Base-by-base conservation (phyloP, 2,888 invertebrate species). In the Urechis unicinctus region DNA sequence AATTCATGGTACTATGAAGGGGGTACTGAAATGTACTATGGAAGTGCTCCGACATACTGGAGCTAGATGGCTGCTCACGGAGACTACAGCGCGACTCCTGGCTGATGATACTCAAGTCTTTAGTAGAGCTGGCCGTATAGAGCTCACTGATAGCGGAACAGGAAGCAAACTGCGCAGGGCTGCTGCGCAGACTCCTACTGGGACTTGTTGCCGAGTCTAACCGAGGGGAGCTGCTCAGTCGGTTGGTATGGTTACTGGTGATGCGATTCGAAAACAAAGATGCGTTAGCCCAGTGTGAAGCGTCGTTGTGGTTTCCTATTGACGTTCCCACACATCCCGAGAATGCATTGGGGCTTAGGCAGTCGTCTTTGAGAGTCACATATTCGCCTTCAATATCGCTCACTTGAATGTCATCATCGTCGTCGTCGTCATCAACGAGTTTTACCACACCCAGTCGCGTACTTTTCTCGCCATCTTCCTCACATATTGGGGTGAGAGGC, bases 1-100 rank as follows among this genome's bases (percentile, higher is more conserved):
- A 60, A 46, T 52, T 61, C 36, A 61, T 53, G 22, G 61, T 61
- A 30, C 57, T 60, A 29, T 61, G 61, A 26, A 61, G 53, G 13
- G 46, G 42, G 1, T 51, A 52, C 6, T 61, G 52, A 41, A 61
- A 55, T 13, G 61, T 61, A 30, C 57, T 60, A 29, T 61, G 61
- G 30, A 61, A 56, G 13, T 41, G 42, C 1, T 51, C 55, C 6
- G 30, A 45, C 43, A 60, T 29, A 44, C 60, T 57, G 17, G 36
- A 44, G 30, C 55, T 57, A 1, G 61, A 61, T 6, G 43, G 25
- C 47, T 61, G 61, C 31, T 61, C 61, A 17, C 55, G 43, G 31
- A 56, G 41, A 36, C 43, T 55, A 31, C 43, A 28, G 21, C 50
- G 26, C 6, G 50, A 55, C 9, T 53, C 45, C 21, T 51, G 43